phyloP scores from a whole-genome alignment of 2,888 invertebrate genomes.

The Hydraecia micacea region DNA sequence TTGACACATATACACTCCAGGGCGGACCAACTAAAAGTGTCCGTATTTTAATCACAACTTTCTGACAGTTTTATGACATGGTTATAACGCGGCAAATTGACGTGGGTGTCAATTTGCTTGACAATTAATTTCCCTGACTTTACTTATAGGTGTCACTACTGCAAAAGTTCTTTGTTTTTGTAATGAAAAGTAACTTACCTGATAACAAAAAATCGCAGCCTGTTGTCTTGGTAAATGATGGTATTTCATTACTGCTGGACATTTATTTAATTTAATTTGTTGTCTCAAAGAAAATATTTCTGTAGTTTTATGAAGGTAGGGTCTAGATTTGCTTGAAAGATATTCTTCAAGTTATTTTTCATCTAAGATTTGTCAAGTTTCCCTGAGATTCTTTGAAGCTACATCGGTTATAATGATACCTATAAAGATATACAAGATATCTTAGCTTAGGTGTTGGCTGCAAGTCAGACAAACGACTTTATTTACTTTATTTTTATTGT shows the following conservation, averaged over 20 bases:
- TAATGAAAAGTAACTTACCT: conserved; percentile 22
- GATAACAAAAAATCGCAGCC: conserved; percentile 21
- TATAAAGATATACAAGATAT: not conserved
- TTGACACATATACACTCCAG: not conserved
- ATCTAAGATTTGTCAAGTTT: not conserved
- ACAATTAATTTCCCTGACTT: not conserved
- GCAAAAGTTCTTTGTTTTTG: conserved; percentile 32
- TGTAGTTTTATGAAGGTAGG: conserved; percentile 14
- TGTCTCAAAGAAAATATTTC: conserved; percentile 1
- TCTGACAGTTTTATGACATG: not conserved
- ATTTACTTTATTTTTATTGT: not conserved
- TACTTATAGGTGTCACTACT: conserved; percentile 1
- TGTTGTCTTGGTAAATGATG: conserved; percentile 38
- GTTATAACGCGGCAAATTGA: not conserved
- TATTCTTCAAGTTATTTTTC: not conserved
- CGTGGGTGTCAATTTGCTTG: not conserved
- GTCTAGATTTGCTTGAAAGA: conserved; percentile 2
- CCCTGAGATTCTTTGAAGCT: not conserved
- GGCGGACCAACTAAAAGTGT: not conserved
- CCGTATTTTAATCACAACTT: not conserved
- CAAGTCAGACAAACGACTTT: not conserved
- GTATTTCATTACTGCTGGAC: conserved; percentile 30
- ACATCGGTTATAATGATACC: not conserved
- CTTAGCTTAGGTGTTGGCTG: not conserved
- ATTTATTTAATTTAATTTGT: conserved; percentile 20